Conservation (phyloP, 2,113 vertebrate genomes). For the Dromiciops gliroides region DNA sequence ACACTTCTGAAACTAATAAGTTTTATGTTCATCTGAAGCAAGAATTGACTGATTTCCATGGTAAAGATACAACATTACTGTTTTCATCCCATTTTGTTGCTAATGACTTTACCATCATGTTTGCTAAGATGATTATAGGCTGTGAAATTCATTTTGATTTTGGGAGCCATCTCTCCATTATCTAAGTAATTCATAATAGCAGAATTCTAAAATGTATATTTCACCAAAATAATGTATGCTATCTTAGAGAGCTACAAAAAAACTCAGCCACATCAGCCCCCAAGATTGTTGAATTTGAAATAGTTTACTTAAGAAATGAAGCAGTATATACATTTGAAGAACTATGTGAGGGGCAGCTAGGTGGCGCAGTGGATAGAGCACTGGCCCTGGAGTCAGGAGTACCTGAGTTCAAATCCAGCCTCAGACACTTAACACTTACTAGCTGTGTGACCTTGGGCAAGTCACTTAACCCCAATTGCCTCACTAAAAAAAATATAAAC, state of each 20-base stretch:
- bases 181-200: slow-evolving; percentile 95
- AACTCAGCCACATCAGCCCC: slow-evolving; percentile 90
- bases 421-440: too few relatives aligned
- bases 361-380: too few relatives aligned
- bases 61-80: slow-evolving; percentile 93
- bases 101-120: slow-evolving; percentile 96
- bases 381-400: too few relatives aligned
- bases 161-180: slow-evolving; percentile 97
- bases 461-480: too few relatives aligned
- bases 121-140: slow-evolving; percentile 97
- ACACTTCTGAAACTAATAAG: slow-evolving; percentile 97
- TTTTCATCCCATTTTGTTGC: slow-evolving; percentile 98
- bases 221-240: slow-evolving; percentile 91
- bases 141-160: slow-evolving; percentile 98
- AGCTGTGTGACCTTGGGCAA: too few relatives aligned
- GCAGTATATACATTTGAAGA: slow-evolving; percentile 96
- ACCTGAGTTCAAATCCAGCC: too few relatives aligned
- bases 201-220: slow-evolving; percentile 95
- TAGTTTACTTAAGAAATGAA: slow-evolving; percentile 98
- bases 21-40: slow-evolving; percentile 95
- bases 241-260: slow-evolving; percentile 89
- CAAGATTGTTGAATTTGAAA: slow-evolving; percentile 98
- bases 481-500: too few relatives aligned
- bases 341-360: too few relatives aligned
- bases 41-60: slow-evolving; percentile 95